A percentile compares a stretch with the other conserved stretches of the same genome.
These are phyloP conservation scores for Catharus bicknelli DNA, from an alignment of 2,113 vertebrate genomes.

Conservation along the genomic window DNA sequence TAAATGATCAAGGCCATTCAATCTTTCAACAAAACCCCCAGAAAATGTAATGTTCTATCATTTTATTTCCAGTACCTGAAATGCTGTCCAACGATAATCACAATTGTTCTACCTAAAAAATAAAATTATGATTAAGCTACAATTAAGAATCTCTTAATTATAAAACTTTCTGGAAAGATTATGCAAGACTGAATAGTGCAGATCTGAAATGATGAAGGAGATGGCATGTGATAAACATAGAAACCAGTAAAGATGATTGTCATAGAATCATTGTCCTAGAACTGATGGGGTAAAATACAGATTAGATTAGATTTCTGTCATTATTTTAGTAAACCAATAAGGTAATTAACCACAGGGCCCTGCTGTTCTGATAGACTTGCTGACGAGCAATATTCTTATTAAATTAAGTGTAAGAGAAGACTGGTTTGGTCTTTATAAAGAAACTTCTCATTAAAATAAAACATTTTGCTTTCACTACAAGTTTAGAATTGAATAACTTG, in stretches of 20 bases:
- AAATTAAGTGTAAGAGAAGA: background rate
- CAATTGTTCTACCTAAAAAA: background rate
- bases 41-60: background rate
- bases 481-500: background rate
- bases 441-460: background rate
- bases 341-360: background rate
- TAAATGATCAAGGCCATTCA: background rate
- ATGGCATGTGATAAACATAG: background rate
- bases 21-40: background rate
- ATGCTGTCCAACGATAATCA: background rate
- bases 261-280: background rate
- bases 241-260: background rate
- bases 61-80: background rate
- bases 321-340: background rate
- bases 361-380: background rate
- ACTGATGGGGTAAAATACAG: background rate
- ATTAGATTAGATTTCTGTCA: background rate
- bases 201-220: background rate
- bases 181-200: background rate
- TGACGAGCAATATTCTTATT: constrained; percentile 5
- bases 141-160: background rate
- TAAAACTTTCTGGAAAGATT: background rate
- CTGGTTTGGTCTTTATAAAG: background rate
- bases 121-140: background rate
- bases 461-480: background rate